phyloP scores from a whole-genome alignment of 2,113 vertebrate genomes.

The Sturnus vulgaris region DNA sequence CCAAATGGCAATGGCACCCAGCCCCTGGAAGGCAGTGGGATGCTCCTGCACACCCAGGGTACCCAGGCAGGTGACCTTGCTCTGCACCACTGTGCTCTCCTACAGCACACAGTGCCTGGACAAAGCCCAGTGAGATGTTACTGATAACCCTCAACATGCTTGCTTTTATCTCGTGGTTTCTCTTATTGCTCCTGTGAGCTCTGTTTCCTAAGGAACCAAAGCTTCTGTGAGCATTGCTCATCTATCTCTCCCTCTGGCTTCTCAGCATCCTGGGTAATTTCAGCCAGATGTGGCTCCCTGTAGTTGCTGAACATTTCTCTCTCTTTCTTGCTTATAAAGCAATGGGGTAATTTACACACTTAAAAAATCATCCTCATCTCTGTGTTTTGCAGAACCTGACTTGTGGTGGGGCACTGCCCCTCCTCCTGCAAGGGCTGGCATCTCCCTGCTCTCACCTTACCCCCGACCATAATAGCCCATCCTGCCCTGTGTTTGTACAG shows the following conservation, averaged over 20 bases:
- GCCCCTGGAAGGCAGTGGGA: fast-evolving
- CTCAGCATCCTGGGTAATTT: neutral
- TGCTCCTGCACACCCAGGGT: neutral
- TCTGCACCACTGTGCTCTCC: neutral
- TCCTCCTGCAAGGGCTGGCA: neutral
- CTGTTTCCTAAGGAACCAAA: neutral
- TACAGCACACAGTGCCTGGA: fast-evolving
- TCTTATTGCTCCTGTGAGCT: neutral
- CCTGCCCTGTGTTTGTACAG: neutral
- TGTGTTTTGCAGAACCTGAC: neutral
- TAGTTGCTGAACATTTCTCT: neutral
- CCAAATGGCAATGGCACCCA: neutral
- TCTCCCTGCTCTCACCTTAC: neutral
- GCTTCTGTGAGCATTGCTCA: neutral
- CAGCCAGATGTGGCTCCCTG: neutral
- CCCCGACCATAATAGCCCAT: fast-evolving
- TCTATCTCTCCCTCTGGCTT: neutral
- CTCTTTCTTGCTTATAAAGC: neutral
- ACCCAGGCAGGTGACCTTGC: neutral
- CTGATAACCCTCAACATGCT: neutral
- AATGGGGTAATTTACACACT: neutral
- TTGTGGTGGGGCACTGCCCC: neutral
- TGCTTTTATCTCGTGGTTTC: neutral
- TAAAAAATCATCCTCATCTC: neutral
- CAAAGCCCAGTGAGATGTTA: fast-evolving